Conservation (phyloP, 2,888 invertebrate genomes). For the Lithophane semibrunnea region DNA sequence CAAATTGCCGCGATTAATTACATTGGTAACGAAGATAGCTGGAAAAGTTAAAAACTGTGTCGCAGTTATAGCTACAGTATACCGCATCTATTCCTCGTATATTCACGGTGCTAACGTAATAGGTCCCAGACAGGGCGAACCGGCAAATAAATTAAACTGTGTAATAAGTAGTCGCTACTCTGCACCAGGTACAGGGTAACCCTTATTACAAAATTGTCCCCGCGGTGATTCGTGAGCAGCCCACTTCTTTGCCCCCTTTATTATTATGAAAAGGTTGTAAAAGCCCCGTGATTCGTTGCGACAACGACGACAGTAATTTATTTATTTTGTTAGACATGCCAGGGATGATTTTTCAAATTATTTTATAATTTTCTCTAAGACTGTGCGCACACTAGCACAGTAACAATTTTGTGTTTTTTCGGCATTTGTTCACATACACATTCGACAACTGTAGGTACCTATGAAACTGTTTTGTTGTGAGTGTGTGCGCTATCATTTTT, state of each 20-base stretch:
- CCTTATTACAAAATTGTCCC: constrained; percentile 87
- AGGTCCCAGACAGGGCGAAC: constrained; percentile 79
- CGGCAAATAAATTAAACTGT: constrained; percentile 86
- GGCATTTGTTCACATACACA: too few species aligned
- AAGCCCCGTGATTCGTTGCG: constrained; percentile 17
- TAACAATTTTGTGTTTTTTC: not conserved
- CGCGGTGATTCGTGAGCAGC: constrained; percentile 78
- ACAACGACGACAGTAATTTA: constrained; percentile 18
- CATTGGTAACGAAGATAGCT: too few species aligned
- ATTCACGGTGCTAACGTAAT: constrained; percentile 70
- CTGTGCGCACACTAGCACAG: not conserved
- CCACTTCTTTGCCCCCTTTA: constrained; percentile 77
- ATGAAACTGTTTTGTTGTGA: not conserved
- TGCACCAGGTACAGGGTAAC: constrained; percentile 78
- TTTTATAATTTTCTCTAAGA: constrained; percentile 6
- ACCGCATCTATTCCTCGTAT: constrained; percentile 49
- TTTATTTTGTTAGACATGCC: constrained; percentile 22
- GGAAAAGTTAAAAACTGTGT: too few species aligned
- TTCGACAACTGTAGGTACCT: not conserved
- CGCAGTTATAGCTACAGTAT: not conserved
- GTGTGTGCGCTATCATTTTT: too few species aligned
- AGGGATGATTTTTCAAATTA: constrained; percentile 14
- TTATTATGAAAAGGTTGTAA: constrained; percentile 65
- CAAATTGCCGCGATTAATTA: too few species aligned
- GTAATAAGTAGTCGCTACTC: constrained; percentile 81